Base-by-base conservation (phyloP, 1,140 invertebrate species). In the Vollenhovia emeryi region DNA sequence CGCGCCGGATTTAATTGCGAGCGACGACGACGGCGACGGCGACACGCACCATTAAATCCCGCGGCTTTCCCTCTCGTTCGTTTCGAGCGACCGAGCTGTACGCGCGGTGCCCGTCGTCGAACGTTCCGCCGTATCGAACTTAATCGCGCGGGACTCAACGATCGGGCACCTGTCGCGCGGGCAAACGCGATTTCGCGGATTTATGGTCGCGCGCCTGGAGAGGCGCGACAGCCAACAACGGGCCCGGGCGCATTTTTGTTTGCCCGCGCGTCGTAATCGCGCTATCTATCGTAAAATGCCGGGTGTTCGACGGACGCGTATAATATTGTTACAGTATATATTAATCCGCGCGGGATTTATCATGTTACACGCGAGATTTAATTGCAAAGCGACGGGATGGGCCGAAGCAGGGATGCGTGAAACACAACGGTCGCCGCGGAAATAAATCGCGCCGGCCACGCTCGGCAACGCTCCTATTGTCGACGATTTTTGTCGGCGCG, bases 281-380 rank as follows among this genome's bases (percentile, higher is more conserved):
- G 33, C 48, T 33, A 86, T 85, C 82, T 82, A 57, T 88, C 69
- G 66, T 82, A 76, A 89, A 88, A 76, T 57, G 45, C 73, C 40
- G 86, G 24, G 30, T 59, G 52, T 59, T 43, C 71, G 21, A 18
- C 55, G 87, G 83, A 74, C 62, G 69, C 52, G n/a, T 73, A 82
- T 83, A 88, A 89, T 89, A 89, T 88, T 76, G 84, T 75, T 86
- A 89, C 87, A 76, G 40, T 83, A 45, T 78, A 79, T 76, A 82
- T 89, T 88, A 89, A 89, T 89, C 83, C 84, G 69, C 57, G 50
- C 62, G 52, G 85, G 78, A 89, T 86, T 86, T 86, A 89, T 86
- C 52, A 62, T 55, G 88, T 60, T 66, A 48, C 33, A 45, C 8
- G 50, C 40, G 76, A 76, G 52, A 79, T 85, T 57, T 84, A 62